Base-by-base conservation (phyloP, 2,797 vertebrate species). In the Pampus argenteus region DNA sequence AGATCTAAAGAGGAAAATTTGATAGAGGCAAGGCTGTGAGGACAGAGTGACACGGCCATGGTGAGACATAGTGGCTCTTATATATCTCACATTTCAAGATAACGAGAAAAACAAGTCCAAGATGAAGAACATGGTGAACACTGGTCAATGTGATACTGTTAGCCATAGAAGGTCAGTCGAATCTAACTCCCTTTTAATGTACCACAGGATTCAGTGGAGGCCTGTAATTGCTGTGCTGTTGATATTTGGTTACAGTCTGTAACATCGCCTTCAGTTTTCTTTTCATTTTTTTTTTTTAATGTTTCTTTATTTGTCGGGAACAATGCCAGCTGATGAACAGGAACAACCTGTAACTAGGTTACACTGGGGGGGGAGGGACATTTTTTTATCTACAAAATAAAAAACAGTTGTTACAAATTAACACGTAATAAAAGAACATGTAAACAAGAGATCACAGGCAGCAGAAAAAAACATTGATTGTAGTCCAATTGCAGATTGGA, bases 11-110 rank as follows among this genome's bases (percentile, higher is more conserved):
- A 74, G 47, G 75, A 45, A 82, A 88, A 93, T 85, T 54, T 85
- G 83, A 90, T 89, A 74, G 79, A 87, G 64, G 78, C 79, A 77
- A 91, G 89, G 88, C 89, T 94, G 90, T 83, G 87, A 93, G 93
- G 89, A 92, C 92, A 91, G 76, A 82, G 79, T 94, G 94, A 95
- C 93, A 95, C 54, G 82, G 87, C 81, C 92, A 70, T 60, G 72
- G 74, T 83, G 87, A 94, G 92, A 91, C 89, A 90, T 49, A 80
- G 87, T 88, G 90, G 71, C 91, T 94, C 83, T 89, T 73, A 79
- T 64, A 78, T 93, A 92, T 95, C 93, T 88, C 51, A 2, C 64
- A 59, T 64, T 71, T 34, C 18, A 56, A 88, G 94, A 95, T 95
- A 94, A 93, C 85, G 45, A 75, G 73, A 75, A 85, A 89, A 89